A percentile compares a stretch with the other conserved stretches of the same genome.
Conservation (phyloP, 2,888 invertebrate genomes). For the Crepidodera aurea region DNA sequence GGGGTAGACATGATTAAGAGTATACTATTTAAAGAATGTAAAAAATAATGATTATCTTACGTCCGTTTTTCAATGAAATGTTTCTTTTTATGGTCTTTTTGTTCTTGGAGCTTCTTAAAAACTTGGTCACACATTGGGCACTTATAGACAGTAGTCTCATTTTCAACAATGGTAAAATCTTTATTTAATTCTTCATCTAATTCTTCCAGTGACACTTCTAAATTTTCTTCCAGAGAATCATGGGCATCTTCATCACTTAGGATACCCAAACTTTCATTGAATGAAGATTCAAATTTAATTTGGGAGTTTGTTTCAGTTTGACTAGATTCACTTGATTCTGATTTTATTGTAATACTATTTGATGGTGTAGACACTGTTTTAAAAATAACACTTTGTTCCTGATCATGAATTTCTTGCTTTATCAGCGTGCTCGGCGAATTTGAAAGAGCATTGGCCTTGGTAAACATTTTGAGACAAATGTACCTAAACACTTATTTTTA, state of each 20-base stretch:
- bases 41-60: slow-evolving; percentile 14
- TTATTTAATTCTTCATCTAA: not conserved
- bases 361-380: too few species aligned
- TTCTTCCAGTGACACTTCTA: not conserved
- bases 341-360: too few species aligned
- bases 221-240: not conserved
- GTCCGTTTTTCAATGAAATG: slow-evolving; percentile 50
- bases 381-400: not conserved
- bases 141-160: slow-evolving; percentile 42
- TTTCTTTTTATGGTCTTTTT: slow-evolving; percentile 45
- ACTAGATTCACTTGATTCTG: too few species aligned
- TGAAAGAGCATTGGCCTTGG: too few species aligned
- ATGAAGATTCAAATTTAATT: not conserved
- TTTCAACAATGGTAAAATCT: slow-evolving; percentile 8
- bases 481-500: too few species aligned
- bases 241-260: not conserved
- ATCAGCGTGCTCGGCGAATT: too few species aligned
- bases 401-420: not conserved
- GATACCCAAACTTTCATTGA: not conserved
- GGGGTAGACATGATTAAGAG: too few species aligned
- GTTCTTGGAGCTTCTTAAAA: slow-evolving; percentile 45
- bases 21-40: too few species aligned
- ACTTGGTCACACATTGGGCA: slow-evolving; percentile 46
- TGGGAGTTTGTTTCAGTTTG: not conserved
- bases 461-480: too few species aligned